Conservation (phyloP, 2,113 vertebrate species). For the Silurus asotus region DNA sequence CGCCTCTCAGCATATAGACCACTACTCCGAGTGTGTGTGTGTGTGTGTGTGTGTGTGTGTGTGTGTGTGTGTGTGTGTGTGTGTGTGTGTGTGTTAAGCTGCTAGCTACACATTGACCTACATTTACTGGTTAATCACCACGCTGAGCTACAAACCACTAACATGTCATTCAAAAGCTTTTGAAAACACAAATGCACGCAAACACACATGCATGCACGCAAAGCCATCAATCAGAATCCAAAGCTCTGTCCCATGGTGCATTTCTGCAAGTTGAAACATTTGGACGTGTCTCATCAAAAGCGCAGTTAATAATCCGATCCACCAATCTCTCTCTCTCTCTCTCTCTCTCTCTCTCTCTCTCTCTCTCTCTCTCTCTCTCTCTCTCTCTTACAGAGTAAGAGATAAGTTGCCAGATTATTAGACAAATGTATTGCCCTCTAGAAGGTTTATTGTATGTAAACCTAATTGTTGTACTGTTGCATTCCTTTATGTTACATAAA, state of each 20-base stretch:
- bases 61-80: constrained; percentile 30
- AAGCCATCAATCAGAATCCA: constrained; percentile 9
- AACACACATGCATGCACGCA: constrained; percentile 11
- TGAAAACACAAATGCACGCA: neutral
- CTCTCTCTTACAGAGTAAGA: neutral
- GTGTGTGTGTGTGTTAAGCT: constrained; percentile 1
- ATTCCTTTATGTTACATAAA: neutral
- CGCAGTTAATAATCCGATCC: neutral
- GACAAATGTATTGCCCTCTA: neutral
- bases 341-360: neutral
- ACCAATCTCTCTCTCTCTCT: neutral
- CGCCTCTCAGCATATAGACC: too few species aligned
- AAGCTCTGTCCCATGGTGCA: neutral
- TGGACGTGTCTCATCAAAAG: neutral
- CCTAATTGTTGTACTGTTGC: too few species aligned
- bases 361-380: neutral
- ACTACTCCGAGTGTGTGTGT: constrained; percentile 28
- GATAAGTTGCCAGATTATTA: neutral
- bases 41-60: constrained; percentile 14
- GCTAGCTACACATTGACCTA: constrained; percentile 48
- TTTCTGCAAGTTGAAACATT: constrained; percentile 16
- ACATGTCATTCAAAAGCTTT: constrained; percentile 20
- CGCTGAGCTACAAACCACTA: constrained; percentile 32
- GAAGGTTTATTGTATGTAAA: neutral
- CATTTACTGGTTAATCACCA: constrained; percentile 46